A percentile compares a stretch with the other conserved stretches of the same genome.
These are phyloP conservation scores for Daboia siamensis DNA, from an alignment of 2,113 vertebrate species.

Conservation along the genomic window DNA sequence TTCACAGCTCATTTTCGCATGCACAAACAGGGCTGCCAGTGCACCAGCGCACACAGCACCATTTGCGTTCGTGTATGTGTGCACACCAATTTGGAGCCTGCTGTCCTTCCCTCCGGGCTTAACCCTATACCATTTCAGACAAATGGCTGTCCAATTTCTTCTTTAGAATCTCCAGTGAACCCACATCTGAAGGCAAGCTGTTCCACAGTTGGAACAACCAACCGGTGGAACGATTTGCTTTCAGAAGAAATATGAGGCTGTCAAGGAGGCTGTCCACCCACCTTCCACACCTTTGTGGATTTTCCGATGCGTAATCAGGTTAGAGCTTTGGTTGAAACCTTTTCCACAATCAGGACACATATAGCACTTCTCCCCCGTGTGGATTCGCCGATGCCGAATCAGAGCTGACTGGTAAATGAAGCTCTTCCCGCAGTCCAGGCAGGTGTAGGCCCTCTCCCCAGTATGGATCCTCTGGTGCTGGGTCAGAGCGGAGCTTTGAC, in stretches of 20 bases:
- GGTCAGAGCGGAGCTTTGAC: conserved; percentile 52
- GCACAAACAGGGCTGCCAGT: too few species aligned
- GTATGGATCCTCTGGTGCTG: conserved; percentile 57
- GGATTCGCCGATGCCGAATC: conserved; percentile 57
- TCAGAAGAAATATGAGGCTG: background rate
- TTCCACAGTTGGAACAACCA: background rate
- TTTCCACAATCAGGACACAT: conserved; percentile 60
- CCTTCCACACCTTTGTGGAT: conserved; percentile 53
- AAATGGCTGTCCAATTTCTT: background rate
- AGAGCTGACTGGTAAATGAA: conserved; percentile 57
- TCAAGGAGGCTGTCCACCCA: background rate
- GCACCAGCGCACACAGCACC: too few species aligned
- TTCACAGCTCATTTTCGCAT: too few species aligned
- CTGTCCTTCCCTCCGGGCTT: too few species aligned
- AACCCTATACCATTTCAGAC: background rate
- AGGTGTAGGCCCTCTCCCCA: conserved; percentile 55
- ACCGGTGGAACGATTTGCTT: background rate
- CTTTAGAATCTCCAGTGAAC: background rate
- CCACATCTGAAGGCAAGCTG: background rate
- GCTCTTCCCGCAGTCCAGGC: conserved; percentile 53
- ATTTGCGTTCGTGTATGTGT: too few species aligned
- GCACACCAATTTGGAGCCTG: too few species aligned
- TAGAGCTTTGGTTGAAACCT: conserved; percentile 56
- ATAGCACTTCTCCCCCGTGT: conserved; percentile 57
- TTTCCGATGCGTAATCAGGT: conserved; percentile 59